phyloP scores from a whole-genome alignment of 2,888 invertebrate species.

The Acronicta alni region DNA sequence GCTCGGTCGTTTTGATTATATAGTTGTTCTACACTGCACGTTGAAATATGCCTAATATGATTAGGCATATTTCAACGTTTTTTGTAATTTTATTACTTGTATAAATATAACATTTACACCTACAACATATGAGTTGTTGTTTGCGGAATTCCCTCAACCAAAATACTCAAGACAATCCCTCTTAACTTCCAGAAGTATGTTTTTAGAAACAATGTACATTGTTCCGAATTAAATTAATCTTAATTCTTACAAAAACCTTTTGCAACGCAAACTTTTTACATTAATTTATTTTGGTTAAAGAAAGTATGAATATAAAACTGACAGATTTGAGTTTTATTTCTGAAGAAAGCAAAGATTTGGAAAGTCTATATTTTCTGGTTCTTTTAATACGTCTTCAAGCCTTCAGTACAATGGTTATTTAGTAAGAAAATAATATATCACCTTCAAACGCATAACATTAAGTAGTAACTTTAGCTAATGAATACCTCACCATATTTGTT shows the following conservation, averaged over 20 bases:
- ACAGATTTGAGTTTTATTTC: neutral
- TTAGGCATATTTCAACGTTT: no score
- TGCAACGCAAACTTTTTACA: conserved; percentile 1
- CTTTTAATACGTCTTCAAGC: no score
- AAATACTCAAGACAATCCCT: neutral
- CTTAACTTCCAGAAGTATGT: neutral
- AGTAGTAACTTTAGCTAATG: no score
- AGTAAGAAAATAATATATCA: no score
- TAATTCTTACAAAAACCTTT: neutral
- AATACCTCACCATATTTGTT: no score
- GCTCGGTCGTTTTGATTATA: no score
- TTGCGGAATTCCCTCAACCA: neutral
- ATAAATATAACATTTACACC: neutral
- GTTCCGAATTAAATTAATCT: neutral
- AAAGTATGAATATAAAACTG: neutral
- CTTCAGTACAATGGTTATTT: no score
- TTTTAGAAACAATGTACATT: neutral
- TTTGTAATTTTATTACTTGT: no score
- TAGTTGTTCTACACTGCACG: no score
- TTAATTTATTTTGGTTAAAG: neutral
- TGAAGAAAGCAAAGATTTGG: neutral
- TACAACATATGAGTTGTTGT: neutral
- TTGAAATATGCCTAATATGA: no score
- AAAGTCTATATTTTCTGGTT: no score
- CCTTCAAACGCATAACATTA: no score